Conservation (phyloP, 2,888 invertebrate species). For the Stegophylla sp. region DNA sequence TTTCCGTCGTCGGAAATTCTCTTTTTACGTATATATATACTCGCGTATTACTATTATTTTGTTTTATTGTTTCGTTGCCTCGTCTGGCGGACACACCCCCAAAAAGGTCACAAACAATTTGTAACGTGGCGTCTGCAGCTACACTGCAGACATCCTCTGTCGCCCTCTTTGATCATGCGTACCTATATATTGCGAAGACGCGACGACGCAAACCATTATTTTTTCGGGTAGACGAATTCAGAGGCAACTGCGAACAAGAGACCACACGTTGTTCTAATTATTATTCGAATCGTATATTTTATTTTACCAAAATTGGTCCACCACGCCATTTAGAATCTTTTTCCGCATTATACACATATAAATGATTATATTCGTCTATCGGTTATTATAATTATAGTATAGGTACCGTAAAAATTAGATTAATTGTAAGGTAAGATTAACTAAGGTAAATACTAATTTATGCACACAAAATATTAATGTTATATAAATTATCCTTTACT, state of each 20-base stretch:
- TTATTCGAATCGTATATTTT: slow-evolving; percentile 19
- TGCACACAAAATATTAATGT: no score
- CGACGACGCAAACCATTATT: not conserved
- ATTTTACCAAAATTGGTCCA: not conserved
- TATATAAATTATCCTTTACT: no score
- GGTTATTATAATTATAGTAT: no score
- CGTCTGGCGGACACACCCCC: slow-evolving; percentile 16
- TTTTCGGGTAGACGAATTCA: not conserved
- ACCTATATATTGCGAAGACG: slow-evolving; percentile 13
- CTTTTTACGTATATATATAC: no score
- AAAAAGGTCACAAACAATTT: slow-evolving; percentile 35
- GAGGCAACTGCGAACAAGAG: not conserved
- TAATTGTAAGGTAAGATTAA: no score
- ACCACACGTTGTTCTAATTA: slow-evolving; percentile 33
- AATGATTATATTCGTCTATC: no score
- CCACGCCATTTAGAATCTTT: not conserved
- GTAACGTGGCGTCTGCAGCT: slow-evolving; percentile 7
- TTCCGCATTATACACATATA: not conserved
- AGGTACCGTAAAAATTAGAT: no score
- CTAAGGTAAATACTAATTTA: no score
- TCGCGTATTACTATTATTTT: not conserved
- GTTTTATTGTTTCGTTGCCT: not conserved
- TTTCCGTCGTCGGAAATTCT: not conserved
- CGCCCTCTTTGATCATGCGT: not conserved
- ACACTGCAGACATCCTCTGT: not conserved